Conservation (phyloP, 2,888 invertebrate species). For the Neria commutata region DNA sequence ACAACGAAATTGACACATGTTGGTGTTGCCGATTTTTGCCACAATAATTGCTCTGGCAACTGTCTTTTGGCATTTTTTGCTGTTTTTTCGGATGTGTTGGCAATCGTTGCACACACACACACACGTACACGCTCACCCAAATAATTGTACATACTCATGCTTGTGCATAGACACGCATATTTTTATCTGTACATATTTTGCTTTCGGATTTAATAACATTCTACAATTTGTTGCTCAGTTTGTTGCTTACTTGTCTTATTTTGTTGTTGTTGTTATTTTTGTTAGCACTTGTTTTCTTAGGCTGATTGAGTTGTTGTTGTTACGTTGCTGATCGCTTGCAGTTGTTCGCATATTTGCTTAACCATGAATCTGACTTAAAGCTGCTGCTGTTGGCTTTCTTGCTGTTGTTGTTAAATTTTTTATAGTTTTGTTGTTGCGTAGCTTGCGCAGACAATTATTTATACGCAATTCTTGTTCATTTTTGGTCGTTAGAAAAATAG, state of each 20-base stretch:
- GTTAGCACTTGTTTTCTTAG: neutral
- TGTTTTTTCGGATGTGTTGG: neutral
- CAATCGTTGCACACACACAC: too few relatives aligned
- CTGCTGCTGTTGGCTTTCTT: too few relatives aligned
- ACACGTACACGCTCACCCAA: too few relatives aligned
- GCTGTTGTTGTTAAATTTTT: neutral
- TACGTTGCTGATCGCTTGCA: too few relatives aligned
- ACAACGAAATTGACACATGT: conserved; percentile 5
- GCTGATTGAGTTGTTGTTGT: neutral
- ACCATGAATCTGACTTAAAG: neutral
- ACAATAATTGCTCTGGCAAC: neutral
- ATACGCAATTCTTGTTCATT: too few relatives aligned
- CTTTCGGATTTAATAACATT: neutral
- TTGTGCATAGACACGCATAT: neutral
- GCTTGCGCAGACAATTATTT: too few relatives aligned
- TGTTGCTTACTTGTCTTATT: neutral
- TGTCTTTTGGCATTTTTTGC: neutral
- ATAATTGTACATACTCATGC: too few relatives aligned
- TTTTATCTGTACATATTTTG: neutral
- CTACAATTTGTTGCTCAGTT: neutral
- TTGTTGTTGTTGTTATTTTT: neutral
- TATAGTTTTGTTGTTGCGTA: neutral
- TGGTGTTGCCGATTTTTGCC: neutral
- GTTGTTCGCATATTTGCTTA: too few relatives aligned
- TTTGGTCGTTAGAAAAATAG: too few relatives aligned